Conservation (phyloP, 2,888 invertebrate species). For the Dynastes hyllus region DNA sequence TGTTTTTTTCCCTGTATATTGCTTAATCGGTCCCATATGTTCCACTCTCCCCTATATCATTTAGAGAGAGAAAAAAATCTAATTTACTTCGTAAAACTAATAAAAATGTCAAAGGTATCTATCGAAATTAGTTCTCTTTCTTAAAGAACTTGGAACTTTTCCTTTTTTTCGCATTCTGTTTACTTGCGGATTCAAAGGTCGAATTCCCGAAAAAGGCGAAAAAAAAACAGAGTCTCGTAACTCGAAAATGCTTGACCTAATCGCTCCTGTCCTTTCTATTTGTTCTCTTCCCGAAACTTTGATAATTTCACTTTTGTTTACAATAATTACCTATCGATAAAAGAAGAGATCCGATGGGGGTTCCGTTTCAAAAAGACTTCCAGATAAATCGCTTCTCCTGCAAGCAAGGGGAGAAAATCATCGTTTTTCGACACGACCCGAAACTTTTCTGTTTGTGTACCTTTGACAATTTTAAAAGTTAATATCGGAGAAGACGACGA, state of each 20-base stretch:
- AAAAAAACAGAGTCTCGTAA: background rate
- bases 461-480: slow-evolving; percentile 9
- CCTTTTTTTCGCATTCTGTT: background rate
- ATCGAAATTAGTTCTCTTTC: slow-evolving; percentile 5
- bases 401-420: background rate
- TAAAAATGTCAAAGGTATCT: slow-evolving; percentile 2
- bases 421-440: background rate
- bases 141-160: background rate
- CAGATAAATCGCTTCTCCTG: background rate
- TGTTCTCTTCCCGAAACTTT: slow-evolving; percentile 27
- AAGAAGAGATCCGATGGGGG: slow-evolving; percentile 27
- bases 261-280: slow-evolving; percentile 15
- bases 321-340: slow-evolving; percentile 28
- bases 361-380: slow-evolving; percentile 7
- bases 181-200: background rate
- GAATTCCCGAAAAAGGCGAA: background rate
- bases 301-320: slow-evolving; percentile 42
- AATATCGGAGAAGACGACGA: background rate
- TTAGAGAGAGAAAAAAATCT: background rate
- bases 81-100: background rate
- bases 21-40: too few species aligned
- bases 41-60: too few species aligned
- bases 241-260: background rate
- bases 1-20: too few species aligned
- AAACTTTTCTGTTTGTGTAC: slow-evolving; percentile 16